These are phyloP conservation scores for Bellardia pandia DNA, from an alignment of 2,888 invertebrate species.

Conservation along the genomic window DNA sequence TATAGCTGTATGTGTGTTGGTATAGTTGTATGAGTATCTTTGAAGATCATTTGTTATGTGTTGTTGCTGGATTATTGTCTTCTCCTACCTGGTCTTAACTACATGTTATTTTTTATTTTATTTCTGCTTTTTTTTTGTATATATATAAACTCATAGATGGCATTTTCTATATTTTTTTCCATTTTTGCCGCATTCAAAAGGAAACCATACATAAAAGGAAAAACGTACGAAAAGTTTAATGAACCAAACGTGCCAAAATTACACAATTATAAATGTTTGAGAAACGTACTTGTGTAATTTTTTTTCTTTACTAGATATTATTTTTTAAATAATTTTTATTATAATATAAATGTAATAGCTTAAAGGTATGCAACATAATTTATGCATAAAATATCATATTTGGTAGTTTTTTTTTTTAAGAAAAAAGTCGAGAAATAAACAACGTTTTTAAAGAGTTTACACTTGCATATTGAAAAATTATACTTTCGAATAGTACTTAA, in stretches of 20 bases:
- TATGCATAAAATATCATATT: not conserved
- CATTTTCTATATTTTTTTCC: conserved; percentile 22
- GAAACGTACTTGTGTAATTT: not conserved
- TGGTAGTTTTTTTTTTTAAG: too few relatives aligned
- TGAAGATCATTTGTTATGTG: conserved; percentile 18
- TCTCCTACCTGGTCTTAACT: conserved; percentile 53
- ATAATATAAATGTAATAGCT: not conserved
- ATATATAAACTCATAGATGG: conserved; percentile 40
- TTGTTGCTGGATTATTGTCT: conserved; percentile 42
- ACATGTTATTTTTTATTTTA: conserved; percentile 29
- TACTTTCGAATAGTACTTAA: too few relatives aligned
- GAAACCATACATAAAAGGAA: conserved; percentile 61
- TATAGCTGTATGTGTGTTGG: not conserved
- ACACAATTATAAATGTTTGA: conserved; percentile 59
- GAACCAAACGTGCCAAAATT: conserved; percentile 73
- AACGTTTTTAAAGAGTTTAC: too few relatives aligned
- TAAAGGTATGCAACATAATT: conserved; percentile 13
- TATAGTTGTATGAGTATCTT: not conserved
- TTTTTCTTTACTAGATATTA: not conserved
- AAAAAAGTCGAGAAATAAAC: too few relatives aligned
- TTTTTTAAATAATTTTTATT: conserved; percentile 38
- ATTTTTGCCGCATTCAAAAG: conserved; percentile 47
- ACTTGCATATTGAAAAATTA: too few relatives aligned
- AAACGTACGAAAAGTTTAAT: conserved; percentile 71
- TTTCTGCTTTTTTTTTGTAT: conserved; percentile 2